These are phyloP conservation scores for Caenorhabditis virilis DNA, from an alignment of 2,888 invertebrate genomes.

Conservation along the genomic window DNA sequence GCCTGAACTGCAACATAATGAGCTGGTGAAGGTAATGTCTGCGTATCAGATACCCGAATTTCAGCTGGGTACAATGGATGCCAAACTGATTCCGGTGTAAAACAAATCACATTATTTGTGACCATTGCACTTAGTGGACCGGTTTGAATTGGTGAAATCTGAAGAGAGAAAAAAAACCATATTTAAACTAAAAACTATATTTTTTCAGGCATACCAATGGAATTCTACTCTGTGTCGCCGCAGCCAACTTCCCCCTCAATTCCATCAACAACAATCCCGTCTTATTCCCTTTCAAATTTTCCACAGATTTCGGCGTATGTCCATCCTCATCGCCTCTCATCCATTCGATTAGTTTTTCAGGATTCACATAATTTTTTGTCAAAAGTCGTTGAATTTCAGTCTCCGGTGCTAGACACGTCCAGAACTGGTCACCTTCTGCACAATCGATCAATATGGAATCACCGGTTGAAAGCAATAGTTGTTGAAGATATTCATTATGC, in stretches of 20 bases:
- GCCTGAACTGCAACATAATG: slow-evolving; percentile 61
- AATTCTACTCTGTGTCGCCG: slow-evolving; percentile 44
- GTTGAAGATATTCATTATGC: slow-evolving; percentile 62
- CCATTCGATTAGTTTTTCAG: slow-evolving; percentile 56
- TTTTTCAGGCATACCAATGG: slow-evolving; percentile 47
- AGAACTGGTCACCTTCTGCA: slow-evolving; percentile 54
- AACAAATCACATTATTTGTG: slow-evolving; percentile 64
- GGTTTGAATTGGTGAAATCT: slow-evolving; percentile 39
- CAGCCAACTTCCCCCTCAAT: slow-evolving; percentile 55
- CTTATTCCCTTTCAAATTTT: slow-evolving; percentile 62
- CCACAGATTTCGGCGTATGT: slow-evolving; percentile 30
- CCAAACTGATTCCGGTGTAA: slow-evolving; percentile 65
- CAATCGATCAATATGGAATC: slow-evolving; percentile 62
- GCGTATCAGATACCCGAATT: slow-evolving; percentile 42
- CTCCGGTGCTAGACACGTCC: slow-evolving; percentile 62
- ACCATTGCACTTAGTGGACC: slow-evolving; percentile 43
- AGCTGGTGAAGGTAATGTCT: slow-evolving; percentile 55
- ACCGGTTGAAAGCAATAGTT: slow-evolving; percentile 65
- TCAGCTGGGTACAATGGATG: slow-evolving; percentile 67
- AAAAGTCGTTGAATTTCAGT: slow-evolving; percentile 64
- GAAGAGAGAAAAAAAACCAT: background rate
- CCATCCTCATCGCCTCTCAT: slow-evolving; percentile 46
- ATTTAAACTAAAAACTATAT: background rate
- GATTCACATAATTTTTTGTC: slow-evolving; percentile 59
- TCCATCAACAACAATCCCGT: slow-evolving; percentile 66